phyloP scores from a whole-genome alignment of 2,888 invertebrate genomes.

The Chrysomela aeneicollis region DNA sequence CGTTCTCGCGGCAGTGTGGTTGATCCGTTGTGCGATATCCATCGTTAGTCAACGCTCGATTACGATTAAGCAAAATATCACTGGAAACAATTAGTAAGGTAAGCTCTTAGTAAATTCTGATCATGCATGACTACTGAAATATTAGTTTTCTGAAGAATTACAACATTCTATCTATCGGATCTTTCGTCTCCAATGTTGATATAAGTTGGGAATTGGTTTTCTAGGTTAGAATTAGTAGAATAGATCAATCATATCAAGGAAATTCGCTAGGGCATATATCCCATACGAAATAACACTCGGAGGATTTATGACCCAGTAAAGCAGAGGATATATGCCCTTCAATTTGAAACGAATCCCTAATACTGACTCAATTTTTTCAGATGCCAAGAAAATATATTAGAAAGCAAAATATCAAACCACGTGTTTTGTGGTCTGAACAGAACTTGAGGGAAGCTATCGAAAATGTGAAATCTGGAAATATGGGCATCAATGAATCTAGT shows the following conservation, averaged over 20 bases:
- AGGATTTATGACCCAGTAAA: slow-evolving; percentile 5
- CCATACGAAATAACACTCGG: slow-evolving; percentile 12
- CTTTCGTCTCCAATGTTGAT: background rate
- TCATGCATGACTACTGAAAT: background rate
- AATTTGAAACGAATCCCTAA: slow-evolving; percentile 1
- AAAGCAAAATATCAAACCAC: slow-evolving; percentile 12
- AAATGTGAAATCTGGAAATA: slow-evolving; percentile 14
- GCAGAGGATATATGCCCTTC: slow-evolving; percentile 17
- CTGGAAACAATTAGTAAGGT: background rate
- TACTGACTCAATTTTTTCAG: slow-evolving; percentile 6
- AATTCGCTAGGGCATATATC: slow-evolving; percentile 16
- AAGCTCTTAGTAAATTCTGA: background rate
- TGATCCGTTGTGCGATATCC: background rate
- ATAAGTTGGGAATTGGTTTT: background rate
- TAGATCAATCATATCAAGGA: slow-evolving; percentile 2
- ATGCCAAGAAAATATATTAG: slow-evolving; percentile 15
- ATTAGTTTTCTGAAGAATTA: background rate
- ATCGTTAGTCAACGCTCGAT: slow-evolving; percentile 9
- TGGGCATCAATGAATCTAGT: slow-evolving; percentile 10
- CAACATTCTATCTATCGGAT: background rate
- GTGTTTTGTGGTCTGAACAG: slow-evolving; percentile 12
- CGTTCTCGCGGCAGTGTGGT: slow-evolving; percentile 2
- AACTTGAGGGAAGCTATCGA: slow-evolving; percentile 11
- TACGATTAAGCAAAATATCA: slow-evolving; percentile 6
- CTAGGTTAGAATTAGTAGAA: slow-evolving; percentile 8